Base-by-base conservation (phyloP, 1,140 invertebrate species). In the Bombus sylvicola region DNA sequence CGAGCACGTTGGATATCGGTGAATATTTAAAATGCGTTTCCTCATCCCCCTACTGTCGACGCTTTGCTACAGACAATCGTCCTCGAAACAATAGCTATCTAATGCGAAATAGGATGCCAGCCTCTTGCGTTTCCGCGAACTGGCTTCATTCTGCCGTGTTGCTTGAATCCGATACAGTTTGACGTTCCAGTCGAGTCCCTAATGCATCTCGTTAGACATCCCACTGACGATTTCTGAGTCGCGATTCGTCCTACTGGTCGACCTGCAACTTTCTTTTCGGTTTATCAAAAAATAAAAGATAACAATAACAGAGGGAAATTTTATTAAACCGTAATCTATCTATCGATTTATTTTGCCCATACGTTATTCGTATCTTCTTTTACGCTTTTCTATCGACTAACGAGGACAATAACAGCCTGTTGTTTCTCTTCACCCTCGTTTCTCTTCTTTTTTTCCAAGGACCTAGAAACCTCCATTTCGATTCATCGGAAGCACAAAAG, bases 41-140 rank as follows among this genome's bases (percentile, higher is more conserved):
- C 39, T 66, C 31, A 22, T 28, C 34, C 69, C 25, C 6, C 37
- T 57, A 37, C 28, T 5, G 47, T 43, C 69, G 31, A 25, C 69
- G 25, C 39, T 25, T 31, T 28, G 80, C 41, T 28, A 72, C 68
- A 87, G 79, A 85, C 87, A 71, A 73, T 77, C 43, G 37, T 64
- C 39, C n/a, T 80, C 68, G 75, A 88, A 75, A 92, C 91, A 92
- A 92, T 92, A 85, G 90, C 47, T 31, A 81, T 47, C 87, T 92
- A 91, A 92, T 91, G 79, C 82, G 72, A 90, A 72, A 85, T 81
- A 81, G 87, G 80, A 88, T 76, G 85, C 57, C 85, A 82, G 53
- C 72, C 69, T 85, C 66, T 84, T 37, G 76, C 84, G 68, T 69
- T 72, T 64, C 59, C 83, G 43, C 41, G 53, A 77, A 75, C 87